Evolutionary conservation across 2,888 invertebrate species (phyloP), one percentile per base, ranked within the genome.

Genomic region (Cecidostiba fungosa): DNA sequence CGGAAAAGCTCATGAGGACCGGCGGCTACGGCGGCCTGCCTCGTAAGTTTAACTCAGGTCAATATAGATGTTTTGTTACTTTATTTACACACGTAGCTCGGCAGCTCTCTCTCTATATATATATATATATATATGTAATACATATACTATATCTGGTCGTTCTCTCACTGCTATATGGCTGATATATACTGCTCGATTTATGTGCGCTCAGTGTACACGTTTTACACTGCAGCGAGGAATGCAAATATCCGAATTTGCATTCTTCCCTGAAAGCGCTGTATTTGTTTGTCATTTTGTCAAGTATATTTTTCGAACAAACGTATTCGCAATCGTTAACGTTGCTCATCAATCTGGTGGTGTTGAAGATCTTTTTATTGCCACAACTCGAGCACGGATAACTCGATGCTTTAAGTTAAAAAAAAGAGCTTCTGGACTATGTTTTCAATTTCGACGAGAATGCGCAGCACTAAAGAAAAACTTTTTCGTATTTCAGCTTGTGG

Each of bases 1-100:
- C 99, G 12, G 99, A 99, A 94, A 99, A 99, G 94, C 95, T 99
- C 85, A 98, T 99, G 98, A 95, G 99, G 93, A 98, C 98, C 77
- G 98, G 98, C 91, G 98, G 97, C 94, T 98, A 98, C 94, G 97
- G 97, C 93, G 97, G 97, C 94, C 95, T 95, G 90, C 96, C 97
- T 94, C 95, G 97, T 96, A 95, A 96, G 96, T 95, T 94, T 92
- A 91, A 92, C 92, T 92, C 92, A 91, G 92, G 93, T 92, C 90
- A 91, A 92, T 93, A 93, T 92, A 92, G 93, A 93, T 93, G 93
- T 93, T 93, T 93, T 92, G 92, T 93, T 92, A 90, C 89, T 90
- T 90, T 90, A 90, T 89, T 89, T 88, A 82, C 5, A 66, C 16
- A 84, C 88, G 82, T 90, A 89, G 90, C 89, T 90, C 89, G 87